Conservation (phyloP, 2,797 vertebrate species). For the Sebastiscus tertius region DNA sequence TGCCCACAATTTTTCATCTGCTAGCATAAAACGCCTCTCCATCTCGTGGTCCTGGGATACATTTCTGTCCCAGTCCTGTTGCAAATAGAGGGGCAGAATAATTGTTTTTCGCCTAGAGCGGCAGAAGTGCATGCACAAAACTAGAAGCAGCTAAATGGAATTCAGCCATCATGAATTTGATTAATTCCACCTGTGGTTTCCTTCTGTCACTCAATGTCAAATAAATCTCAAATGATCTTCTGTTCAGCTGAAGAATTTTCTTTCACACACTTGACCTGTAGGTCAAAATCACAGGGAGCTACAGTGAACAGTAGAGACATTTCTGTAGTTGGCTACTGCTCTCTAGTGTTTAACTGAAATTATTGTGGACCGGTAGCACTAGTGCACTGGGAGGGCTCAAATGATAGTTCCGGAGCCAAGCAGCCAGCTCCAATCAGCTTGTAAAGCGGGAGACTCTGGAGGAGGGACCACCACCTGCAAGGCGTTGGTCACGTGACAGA, state of each 20-base stretch:
- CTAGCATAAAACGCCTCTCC: too few species aligned
- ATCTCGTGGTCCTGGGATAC: too few species aligned
- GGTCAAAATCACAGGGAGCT: not conserved
- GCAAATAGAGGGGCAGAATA: too few species aligned
- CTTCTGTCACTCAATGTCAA: not conserved
- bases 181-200: not conserved
- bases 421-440: not conserved
- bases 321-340: slow-evolving; percentile 11
- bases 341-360: slow-evolving; percentile 24
- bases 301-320: not conserved
- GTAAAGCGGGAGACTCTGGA: slow-evolving; percentile 26
- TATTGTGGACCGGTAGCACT: not conserved
- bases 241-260: too few species aligned
- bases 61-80: too few species aligned
- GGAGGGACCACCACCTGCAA: not conserved
- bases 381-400: not conserved
- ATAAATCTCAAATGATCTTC: not conserved
- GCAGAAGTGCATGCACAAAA: too few species aligned
- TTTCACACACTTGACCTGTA: not conserved
- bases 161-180: not conserved
- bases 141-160: not conserved
- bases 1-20: too few species aligned
- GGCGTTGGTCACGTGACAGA: not conserved
- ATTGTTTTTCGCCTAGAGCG: too few species aligned
- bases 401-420: not conserved